Evolutionary conservation across 2,888 invertebrate species (phyloP).

Genomic region (Drosophila borealis): DNA sequence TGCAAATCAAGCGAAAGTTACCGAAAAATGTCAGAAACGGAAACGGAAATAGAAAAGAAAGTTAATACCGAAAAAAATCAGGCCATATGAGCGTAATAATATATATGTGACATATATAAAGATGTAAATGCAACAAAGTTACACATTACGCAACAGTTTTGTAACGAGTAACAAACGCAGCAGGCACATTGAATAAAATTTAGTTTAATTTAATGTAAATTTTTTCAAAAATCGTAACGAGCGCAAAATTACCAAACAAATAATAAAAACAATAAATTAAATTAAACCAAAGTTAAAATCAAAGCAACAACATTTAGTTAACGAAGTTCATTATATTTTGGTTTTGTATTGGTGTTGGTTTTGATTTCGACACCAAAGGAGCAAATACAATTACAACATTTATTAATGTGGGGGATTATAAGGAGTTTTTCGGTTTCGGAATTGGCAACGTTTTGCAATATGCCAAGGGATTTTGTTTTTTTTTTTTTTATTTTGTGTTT

Average conservation of each 20-base stretch:
- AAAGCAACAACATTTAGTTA: conserved; percentile 80
- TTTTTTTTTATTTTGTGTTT: conserved; percentile 30
- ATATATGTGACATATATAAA: conserved; percentile 70
- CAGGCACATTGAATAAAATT: conserved; percentile 73
- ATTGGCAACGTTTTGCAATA: conserved; percentile 52
- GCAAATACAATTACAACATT: conserved; percentile 80
- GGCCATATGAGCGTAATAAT: conserved; percentile 64
- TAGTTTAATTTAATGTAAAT: conserved; percentile 28
- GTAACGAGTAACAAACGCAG: conserved; percentile 79
- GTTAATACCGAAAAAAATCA: conserved; percentile 53
- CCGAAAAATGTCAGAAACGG: conserved; percentile 43
- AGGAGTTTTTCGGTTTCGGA: conserved; percentile 31
- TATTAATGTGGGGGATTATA: conserved; percentile 58
- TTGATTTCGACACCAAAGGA: conserved; percentile 73
- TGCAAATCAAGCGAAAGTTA: conserved; percentile 51
- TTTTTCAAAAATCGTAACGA: conserved; percentile 63
- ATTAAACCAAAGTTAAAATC: conserved; percentile 40
- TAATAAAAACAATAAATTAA: conserved; percentile 26
- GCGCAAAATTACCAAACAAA: conserved; percentile 69
- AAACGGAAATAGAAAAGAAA: conserved; percentile 33
- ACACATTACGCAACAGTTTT: conserved; percentile 75
- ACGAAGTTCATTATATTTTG: conserved; percentile 63
- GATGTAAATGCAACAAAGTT: conserved; percentile 77
- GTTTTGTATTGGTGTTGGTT: conserved; percentile 53
- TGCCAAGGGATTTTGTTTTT: conserved; percentile 33